Base-by-base conservation (phyloP, 1,140 invertebrate genomes). In the Formica exsecta region DNA sequence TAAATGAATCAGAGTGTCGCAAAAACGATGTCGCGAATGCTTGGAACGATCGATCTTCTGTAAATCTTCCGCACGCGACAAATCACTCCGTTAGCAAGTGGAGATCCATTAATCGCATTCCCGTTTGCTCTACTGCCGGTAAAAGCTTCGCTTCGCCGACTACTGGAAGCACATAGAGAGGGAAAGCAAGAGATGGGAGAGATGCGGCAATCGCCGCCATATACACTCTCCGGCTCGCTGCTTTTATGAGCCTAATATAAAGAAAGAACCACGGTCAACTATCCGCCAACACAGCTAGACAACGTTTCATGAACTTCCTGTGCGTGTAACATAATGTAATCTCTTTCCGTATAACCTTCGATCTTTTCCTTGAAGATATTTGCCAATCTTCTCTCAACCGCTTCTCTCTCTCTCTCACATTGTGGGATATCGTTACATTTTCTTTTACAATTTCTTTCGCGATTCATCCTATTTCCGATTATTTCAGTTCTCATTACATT, bases 221-320 rank as follows among this genome's bases (percentile, higher is more conserved):
- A 91, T 92, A 92, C 91, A 86, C 86, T 85, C 51, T 25, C 74
- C 68, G 87, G 87, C 73, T 88, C 66, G 80, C 85, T 66, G 85
- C 86, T 88, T 92, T 93, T 93, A 93, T 90, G 91, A 71, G 88
- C 76, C 92, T 92, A 90, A 92, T 92, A 92, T 93, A 92, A 92
- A 92, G 90, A 86, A 90, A 92, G 89, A 91, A 89, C 80, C 86
- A 59, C 66, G 84, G 89, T 92, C 90, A 91, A 92, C 92, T 90
- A 91, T 87, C 87, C 86, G 88, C 91, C 92, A 92, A 92, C 85
- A 92, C 85, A 84, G 87, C 89, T 92, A 87, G 89, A 90, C 92
- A 88, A 90, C 90, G 90, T 89, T 93, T 92, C 91, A 93, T 92
- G 92, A 92, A 92, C 90, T 90, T 73, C 77, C 66, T 38, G 70